A percentile compares a stretch with the other conserved stretches of the same genome.
These are phyloP conservation scores for Metopia argyrocephala DNA, from an alignment of 2,888 invertebrate genomes.

Conservation along the genomic window DNA sequence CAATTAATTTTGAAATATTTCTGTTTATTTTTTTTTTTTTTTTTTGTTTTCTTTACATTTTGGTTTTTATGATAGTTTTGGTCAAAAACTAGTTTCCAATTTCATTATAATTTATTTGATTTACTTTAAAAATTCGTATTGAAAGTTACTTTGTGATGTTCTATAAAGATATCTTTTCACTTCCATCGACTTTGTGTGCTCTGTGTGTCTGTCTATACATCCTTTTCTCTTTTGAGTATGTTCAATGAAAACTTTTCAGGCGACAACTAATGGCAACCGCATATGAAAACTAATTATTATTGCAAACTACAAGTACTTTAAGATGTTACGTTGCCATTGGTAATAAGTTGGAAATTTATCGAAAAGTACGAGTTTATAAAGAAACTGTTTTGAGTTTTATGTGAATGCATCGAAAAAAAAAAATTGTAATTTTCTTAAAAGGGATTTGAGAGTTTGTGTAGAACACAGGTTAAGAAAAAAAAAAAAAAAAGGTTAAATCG, in stretches of 20 bases:
- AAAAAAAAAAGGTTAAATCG: too few species aligned
- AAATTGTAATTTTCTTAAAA: too few species aligned
- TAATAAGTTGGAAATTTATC: too few species aligned
- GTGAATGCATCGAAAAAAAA: too few species aligned
- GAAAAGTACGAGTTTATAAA: neutral
- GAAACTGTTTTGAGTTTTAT: neutral
- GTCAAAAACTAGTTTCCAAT: constrained; percentile 5
- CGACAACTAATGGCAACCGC: neutral
- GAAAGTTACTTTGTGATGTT: neutral
- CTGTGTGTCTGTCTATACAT: too few species aligned
- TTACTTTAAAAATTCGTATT: neutral
- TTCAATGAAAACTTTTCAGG: neutral
- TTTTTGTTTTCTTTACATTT: neutral
- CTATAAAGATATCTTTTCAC: neutral
- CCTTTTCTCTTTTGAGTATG: too few species aligned
- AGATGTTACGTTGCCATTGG: too few species aligned
- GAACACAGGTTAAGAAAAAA: too few species aligned
- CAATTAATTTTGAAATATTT: constrained; percentile 26
- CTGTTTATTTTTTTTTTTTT: neutral
- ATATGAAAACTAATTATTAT: neutral
- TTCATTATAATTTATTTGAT: constrained; percentile 21
- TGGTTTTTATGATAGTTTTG: too few species aligned
- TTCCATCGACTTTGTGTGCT: too few species aligned
- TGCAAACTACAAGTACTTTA: neutral
- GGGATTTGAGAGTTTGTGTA: too few species aligned